Conservation (phyloP, 2,888 invertebrate species). For the Mimas tiliae region DNA sequence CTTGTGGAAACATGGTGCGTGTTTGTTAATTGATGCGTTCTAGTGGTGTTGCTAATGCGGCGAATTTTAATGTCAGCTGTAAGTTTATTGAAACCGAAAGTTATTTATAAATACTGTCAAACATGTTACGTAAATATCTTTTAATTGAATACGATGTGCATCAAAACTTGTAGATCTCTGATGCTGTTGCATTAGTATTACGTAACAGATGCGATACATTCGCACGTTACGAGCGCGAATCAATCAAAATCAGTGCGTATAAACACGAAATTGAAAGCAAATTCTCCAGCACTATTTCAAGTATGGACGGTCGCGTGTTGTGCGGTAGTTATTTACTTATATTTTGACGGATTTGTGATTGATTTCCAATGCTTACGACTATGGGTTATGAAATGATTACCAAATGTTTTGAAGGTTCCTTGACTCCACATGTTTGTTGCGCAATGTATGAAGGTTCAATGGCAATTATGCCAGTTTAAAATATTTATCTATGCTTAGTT, state of each 20-base stretch:
- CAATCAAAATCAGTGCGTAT: constrained; percentile 12
- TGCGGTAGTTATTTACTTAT: constrained; percentile 8
- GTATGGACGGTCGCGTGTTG: constrained; percentile 2
- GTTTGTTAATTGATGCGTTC: constrained; percentile 59
- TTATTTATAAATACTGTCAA: constrained; percentile 17
- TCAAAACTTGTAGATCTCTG: not conserved
- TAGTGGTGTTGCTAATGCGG: constrained; percentile 9
- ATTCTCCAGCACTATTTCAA: constrained; percentile 12
- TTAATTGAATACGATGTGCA: constrained; percentile 1
- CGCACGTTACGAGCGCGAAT: constrained; percentile 8
- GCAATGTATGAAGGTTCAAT: constrained; percentile 5
- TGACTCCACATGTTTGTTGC: not conserved
- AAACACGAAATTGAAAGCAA: constrained; percentile 9
- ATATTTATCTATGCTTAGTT: too few species aligned
- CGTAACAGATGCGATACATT: constrained; percentile 3
- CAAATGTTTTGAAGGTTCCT: constrained; percentile 5
- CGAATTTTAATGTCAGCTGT: constrained; percentile 17
- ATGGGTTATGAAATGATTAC: constrained; percentile 4
- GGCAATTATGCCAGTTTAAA: not conserved
- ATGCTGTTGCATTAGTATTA: not conserved
- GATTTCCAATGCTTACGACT: constrained; percentile 18
- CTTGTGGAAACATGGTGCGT: constrained; percentile 54
- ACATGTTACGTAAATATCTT: constrained; percentile 15
- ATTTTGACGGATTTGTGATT: constrained; percentile 21
- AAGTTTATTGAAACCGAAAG: constrained; percentile 16